phyloP scores from a whole-genome alignment of 2,888 invertebrate genomes.

The Acleris holmiana region DNA sequence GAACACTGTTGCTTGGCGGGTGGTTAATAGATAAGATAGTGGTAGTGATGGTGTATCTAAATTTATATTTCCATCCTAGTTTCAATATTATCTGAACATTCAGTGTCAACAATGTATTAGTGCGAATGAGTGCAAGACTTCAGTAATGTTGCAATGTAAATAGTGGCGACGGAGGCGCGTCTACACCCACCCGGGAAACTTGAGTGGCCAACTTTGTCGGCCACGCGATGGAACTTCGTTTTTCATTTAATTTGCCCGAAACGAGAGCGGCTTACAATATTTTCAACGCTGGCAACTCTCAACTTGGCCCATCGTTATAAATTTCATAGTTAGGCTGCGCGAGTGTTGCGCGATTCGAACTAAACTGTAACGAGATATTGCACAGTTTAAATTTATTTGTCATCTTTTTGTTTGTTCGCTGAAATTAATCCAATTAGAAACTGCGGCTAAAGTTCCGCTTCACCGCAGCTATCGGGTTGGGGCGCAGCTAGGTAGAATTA shows the following conservation, averaged over 20 bases:
- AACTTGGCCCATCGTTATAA: slow-evolving; percentile 73
- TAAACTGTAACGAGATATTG: slow-evolving; percentile 35
- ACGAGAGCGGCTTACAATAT: slow-evolving; percentile 82
- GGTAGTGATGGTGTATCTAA: too few relatives aligned
- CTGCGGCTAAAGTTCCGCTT: slow-evolving; percentile 35
- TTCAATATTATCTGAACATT: slow-evolving; percentile 1
- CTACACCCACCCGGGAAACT: slow-evolving; percentile 59
- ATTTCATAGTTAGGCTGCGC: slow-evolving; percentile 67
- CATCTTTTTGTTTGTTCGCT: slow-evolving; percentile 36
- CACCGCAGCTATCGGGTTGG: slow-evolving; percentile 25
- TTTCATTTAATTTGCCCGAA: slow-evolving; percentile 82
- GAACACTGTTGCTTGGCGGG: too few relatives aligned
- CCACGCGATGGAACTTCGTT: slow-evolving; percentile 76
- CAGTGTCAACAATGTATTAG: slow-evolving; percentile 3
- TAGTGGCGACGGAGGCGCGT: slow-evolving; percentile 25
- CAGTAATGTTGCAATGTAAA: slow-evolving; percentile 30
- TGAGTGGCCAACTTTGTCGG: slow-evolving; percentile 77
- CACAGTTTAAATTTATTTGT: slow-evolving; percentile 36
- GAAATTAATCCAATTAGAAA: slow-evolving; percentile 39
- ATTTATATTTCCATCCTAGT: not conserved
- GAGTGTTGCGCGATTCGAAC: slow-evolving; percentile 41
- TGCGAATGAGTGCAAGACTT: slow-evolving; percentile 7
- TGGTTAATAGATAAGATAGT: too few relatives aligned
- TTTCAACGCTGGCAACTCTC: slow-evolving; percentile 79
- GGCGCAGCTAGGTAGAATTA: slow-evolving; percentile 19